These are phyloP conservation scores for Tinea pellionella DNA, from an alignment of 2,888 invertebrate genomes.

Conservation along the genomic window DNA sequence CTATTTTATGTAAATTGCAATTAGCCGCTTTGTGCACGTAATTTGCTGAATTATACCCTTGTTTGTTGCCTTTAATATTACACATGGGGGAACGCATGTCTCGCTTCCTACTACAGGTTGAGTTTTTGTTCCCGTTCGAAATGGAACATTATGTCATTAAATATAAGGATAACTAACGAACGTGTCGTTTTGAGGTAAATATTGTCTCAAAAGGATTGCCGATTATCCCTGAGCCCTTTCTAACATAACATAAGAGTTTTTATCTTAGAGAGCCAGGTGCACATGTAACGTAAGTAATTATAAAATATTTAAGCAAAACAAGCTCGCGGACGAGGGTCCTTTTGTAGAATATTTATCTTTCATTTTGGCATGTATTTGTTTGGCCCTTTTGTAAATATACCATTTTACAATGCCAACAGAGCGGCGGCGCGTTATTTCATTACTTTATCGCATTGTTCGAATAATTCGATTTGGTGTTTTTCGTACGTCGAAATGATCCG, in stretches of 20 bases:
- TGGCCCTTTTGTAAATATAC: constrained; percentile 5
- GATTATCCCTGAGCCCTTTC: not conserved
- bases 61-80: not conserved
- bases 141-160: too few species aligned
- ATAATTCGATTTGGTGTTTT: not conserved
- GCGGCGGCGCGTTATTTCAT: constrained; percentile 4
- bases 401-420: constrained; percentile 5
- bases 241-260: not conserved
- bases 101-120: too few species aligned
- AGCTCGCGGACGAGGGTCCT: not conserved
- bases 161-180: too few species aligned
- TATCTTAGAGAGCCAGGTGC: not conserved
- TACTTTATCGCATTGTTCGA: constrained; percentile 6
- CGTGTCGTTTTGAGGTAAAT: too few species aligned
- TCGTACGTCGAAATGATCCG: not conserved
- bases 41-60: not conserved
- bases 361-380: constrained; percentile 1
- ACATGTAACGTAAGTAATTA: not conserved
- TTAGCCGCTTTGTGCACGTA: not conserved
- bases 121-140: too few species aligned
- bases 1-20: not conserved
- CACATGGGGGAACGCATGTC: not conserved
- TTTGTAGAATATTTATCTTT: constrained; percentile 8
- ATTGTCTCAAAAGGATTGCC: not conserved
- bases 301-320: constrained; percentile 8